phyloP scores from a whole-genome alignment of 2,888 invertebrate genomes.

The Euphydryas editha region DNA sequence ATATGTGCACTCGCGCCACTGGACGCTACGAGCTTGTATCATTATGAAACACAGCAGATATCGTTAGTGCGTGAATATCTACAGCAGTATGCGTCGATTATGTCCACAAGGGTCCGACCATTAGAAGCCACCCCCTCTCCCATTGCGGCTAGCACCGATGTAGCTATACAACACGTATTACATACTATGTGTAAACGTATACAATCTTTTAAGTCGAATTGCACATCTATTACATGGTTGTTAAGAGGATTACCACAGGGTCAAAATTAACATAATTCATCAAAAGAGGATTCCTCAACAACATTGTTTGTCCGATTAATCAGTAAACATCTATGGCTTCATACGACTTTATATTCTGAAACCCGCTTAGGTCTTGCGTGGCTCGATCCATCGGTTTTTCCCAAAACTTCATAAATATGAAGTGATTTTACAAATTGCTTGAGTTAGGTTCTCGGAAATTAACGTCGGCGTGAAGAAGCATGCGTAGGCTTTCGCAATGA shows the following conservation, averaged over 20 bases:
- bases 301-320: neutral
- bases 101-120: neutral
- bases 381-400: neutral
- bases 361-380: neutral
- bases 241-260: too few species aligned
- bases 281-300: too few species aligned
- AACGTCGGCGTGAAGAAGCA: constrained; percentile 12
- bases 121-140: neutral
- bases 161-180: too few species aligned
- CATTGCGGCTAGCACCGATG: neutral
- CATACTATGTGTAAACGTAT: too few species aligned
- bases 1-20: neutral
- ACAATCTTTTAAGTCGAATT: too few species aligned
- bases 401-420: constrained; percentile 9
- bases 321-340: neutral
- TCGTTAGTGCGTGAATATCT: neutral
- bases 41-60: neutral
- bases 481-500: constrained; percentile 17
- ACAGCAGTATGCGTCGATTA: neutral
- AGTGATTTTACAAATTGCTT: constrained; percentile 10
- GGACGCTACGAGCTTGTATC: neutral
- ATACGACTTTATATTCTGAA: neutral
- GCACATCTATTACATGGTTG: too few species aligned
- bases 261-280: too few species aligned
- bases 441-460: constrained; percentile 13